phyloP scores from a whole-genome alignment of 2,113 vertebrate genomes.

The Oxyura jamaicensis region DNA sequence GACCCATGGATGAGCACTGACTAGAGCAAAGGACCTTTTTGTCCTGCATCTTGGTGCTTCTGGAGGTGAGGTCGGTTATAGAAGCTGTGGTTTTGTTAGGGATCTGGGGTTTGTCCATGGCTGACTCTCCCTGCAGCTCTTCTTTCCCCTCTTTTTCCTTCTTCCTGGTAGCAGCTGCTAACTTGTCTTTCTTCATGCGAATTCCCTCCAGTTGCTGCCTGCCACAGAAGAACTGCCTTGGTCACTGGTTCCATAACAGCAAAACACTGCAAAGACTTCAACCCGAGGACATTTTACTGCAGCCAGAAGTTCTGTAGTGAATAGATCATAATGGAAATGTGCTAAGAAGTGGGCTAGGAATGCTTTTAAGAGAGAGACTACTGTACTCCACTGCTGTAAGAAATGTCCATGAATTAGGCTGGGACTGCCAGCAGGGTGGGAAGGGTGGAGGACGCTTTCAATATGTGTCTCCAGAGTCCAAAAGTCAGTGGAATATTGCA shows the following conservation, averaged over 20 bases:
- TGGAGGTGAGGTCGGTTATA: neutral
- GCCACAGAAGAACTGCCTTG: neutral
- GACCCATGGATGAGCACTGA: accelerated
- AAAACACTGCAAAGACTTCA: neutral
- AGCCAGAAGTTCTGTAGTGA: neutral
- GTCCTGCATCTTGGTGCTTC: neutral
- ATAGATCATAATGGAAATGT: accelerated
- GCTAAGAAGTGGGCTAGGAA: neutral
- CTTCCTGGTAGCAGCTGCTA: conserved; percentile 19
- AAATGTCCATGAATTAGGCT: neutral
- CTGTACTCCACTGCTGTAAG: neutral
- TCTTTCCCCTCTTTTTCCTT: conserved; percentile 68
- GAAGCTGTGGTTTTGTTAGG: neutral
- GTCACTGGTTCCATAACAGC: neutral
- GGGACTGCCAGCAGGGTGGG: neutral
- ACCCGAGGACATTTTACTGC: neutral
- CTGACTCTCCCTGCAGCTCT: conserved; percentile 65
- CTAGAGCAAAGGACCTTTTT: conserved; percentile 61
- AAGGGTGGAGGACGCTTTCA: neutral
- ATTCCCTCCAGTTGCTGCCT: conserved; percentile 82
- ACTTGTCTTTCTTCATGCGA: conserved; percentile 72
- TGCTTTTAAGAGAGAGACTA: neutral
- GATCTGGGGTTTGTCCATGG: conserved; percentile 53
- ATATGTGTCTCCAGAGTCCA: neutral
- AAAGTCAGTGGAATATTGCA: neutral